Conservation (phyloP, 2,113 vertebrate species). For the Calonectris borealis region DNA sequence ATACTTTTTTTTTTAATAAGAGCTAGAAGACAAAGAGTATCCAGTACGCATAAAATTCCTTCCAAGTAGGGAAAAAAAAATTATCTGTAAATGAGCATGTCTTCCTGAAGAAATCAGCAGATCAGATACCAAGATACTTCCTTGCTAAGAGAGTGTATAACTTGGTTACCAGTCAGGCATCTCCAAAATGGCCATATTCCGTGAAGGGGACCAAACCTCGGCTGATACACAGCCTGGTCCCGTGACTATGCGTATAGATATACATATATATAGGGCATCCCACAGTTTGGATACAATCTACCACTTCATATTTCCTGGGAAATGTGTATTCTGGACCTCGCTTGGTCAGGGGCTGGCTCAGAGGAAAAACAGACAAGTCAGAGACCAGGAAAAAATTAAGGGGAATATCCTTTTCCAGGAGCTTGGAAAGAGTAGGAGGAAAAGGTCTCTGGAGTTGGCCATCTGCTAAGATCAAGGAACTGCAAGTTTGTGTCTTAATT, state of each 20-base stretch:
- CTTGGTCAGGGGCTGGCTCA: background rate
- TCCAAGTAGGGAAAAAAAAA: background rate
- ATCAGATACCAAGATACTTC: background rate
- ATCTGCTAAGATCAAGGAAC: background rate
- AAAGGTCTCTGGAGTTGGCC: background rate
- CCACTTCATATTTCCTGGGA: background rate
- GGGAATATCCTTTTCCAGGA: background rate
- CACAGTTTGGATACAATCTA: background rate
- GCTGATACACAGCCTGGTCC: background rate
- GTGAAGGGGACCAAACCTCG: background rate
- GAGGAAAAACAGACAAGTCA: background rate
- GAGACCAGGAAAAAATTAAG: background rate
- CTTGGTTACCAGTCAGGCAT: background rate
- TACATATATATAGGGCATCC: background rate
- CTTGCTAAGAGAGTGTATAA: background rate
- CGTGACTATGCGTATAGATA: background rate
- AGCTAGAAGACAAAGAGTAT: background rate
- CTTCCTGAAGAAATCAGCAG: background rate
- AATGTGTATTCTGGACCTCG: background rate
- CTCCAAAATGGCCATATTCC: background rate
- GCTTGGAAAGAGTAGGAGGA: background rate
- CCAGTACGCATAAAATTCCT: background rate
- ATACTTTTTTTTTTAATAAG: background rate
- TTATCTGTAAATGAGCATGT: background rate
- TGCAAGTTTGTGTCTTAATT: background rate